Evolutionary conservation across 2,888 invertebrate species (phyloP), one percentile per base, ranked within the genome.

Genomic region (Drosophila siamana): DNA sequence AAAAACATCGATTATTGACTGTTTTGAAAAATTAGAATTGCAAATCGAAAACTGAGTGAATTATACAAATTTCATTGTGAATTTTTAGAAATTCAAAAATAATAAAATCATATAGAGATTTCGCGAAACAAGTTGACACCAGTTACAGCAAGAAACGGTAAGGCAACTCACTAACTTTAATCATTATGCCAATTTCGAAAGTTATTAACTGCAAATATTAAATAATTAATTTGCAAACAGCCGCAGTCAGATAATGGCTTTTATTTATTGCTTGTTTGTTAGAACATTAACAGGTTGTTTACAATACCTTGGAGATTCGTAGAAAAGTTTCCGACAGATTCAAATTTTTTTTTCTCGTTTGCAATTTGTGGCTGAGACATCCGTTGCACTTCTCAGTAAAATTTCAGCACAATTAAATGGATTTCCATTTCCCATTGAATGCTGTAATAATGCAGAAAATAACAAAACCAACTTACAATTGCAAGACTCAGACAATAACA

Each of bases 401-500:
- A 26, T 38, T 41, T n/a, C n/a, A n/a, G n/a, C n/a, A n/a, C 28
- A 52, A 52, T 52, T 33, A 33, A 48, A 13, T 26, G 22, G 9
- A 26, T 26, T 64, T 60, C 6, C 22, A 40, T 44, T 69, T 57
- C 15, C 36, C 24, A 50, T 40, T 69, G 22, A 54, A 16, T 26
- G 59, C 46, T 22, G 55, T 44, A 72, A 30, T 36, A 38, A 15
- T 38, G 36, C 22, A 47, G 36, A 47, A 11, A 40, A 38, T 30
- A 48, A 24, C 24, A 60, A 59, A 55, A 47, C 50, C 76, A 76
- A 82, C 80, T 76, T 81, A 82, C 55, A 68, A 64, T 66, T 63
- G 65, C 74, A 62, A 51, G 61, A 62, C 48, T 78, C 76, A 72
- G 72, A 84, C 78, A 82, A 83, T 59, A 77, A 77, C 60, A 76